Conservation (phyloP, 64 coral and sea anemone species). For the Pachyseris speciosa region DNA sequence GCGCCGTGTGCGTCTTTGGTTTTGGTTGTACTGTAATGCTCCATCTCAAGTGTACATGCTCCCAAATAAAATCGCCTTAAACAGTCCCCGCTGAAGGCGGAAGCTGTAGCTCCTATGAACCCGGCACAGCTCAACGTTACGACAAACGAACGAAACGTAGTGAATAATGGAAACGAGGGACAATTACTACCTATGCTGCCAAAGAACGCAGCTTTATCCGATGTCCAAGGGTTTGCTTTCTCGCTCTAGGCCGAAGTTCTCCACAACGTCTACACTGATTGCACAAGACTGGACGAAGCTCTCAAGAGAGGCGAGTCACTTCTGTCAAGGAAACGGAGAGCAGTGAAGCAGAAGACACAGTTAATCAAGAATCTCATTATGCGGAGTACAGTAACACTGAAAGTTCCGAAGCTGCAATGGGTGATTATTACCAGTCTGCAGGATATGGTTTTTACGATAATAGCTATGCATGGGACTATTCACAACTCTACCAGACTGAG, state of each 20-base stretch:
- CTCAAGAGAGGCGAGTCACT: constrained; percentile 65
- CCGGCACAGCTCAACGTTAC: too few species aligned
- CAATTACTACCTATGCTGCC: background rate
- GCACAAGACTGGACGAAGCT: constrained; percentile 64
- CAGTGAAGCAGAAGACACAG: background rate
- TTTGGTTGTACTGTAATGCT: too few species aligned
- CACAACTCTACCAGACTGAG: background rate
- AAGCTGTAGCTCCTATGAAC: too few species aligned
- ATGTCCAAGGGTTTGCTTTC: background rate
- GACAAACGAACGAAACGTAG: too few species aligned
- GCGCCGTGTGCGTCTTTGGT: too few species aligned
- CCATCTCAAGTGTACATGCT: too few species aligned
- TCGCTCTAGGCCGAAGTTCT: constrained; percentile 43
- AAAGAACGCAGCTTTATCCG: background rate
- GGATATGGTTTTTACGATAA: background rate
- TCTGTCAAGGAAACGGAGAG: background rate
- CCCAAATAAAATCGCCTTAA: too few species aligned
- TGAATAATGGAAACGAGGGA: too few species aligned
- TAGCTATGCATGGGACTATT: background rate
- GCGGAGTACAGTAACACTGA: background rate
- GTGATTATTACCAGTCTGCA: background rate
- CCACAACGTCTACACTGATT: constrained; percentile 65
- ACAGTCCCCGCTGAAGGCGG: too few species aligned
- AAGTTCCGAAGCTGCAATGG: background rate
- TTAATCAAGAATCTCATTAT: background rate